These are phyloP conservation scores for Myotis planiceps DNA, from an alignment of 2,797 vertebrate species.

Conservation along the genomic window DNA sequence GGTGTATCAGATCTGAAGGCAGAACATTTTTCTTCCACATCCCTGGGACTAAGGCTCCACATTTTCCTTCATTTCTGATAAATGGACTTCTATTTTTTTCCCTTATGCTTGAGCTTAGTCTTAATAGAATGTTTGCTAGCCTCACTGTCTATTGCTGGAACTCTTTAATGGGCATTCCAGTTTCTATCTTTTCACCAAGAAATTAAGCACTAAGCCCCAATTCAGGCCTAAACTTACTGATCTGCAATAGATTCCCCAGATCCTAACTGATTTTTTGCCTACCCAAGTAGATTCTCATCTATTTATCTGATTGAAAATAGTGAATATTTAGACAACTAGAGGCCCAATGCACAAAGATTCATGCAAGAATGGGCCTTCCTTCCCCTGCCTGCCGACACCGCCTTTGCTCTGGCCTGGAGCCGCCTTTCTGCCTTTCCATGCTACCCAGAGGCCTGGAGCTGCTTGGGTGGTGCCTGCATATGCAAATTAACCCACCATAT, in stretches of 20 bases:
- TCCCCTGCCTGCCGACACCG: too few species aligned
- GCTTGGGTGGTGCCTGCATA: too few species aligned
- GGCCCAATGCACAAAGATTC: too few species aligned
- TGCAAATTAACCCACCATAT: too few species aligned
- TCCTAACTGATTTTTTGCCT: background rate
- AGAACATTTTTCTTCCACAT: background rate
- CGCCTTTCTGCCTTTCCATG: too few species aligned
- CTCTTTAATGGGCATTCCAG: background rate
- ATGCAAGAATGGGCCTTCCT: too few species aligned
- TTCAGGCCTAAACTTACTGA: background rate
- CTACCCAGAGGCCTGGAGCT: too few species aligned
- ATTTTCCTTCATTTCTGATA: background rate
- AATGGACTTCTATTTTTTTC: background rate
- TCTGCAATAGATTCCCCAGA: background rate
- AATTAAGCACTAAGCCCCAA: background rate
- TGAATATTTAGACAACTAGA: background rate
- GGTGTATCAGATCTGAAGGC: background rate
- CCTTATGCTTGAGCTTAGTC: background rate
- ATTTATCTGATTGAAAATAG: background rate
- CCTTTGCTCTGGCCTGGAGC: too few species aligned
- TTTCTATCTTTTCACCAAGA: background rate
- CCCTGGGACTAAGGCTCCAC: background rate
- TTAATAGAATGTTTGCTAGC: background rate
- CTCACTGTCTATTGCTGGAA: background rate
- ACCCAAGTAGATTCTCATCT: background rate